Evolutionary conservation across 2,113 vertebrate genomes (phyloP), one percentile per base, ranked within the genome.

Genomic region (Gila orcuttii): DNA sequence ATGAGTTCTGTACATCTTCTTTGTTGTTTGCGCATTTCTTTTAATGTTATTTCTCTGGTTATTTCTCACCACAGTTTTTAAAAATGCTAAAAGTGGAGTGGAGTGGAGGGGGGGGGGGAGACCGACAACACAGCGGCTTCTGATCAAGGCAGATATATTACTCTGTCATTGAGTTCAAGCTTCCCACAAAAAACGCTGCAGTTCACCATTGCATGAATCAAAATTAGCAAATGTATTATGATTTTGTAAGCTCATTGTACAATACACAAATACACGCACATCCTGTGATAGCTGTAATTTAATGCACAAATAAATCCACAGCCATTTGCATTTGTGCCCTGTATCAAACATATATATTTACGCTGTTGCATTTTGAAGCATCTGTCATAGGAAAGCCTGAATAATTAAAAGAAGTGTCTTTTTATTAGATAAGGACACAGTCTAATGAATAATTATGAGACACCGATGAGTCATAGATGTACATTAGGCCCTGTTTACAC

Each of bases 1-100:
- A 89, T 96, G 96, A 86, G 19, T 28, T 21, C 60, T 66, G 25
- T 31, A n/a, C 19, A 57, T 9, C 13, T 19, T 33, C 4, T 68
- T 19, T 69, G 31, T 28, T 9, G 17, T 76, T 17, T 52, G 25
- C 39, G 10, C 7, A 0, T n/a, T 52, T 52, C 23, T n/a, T 42
- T 3, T 12, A 19, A 45, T 10, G 11, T 73, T 12, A 28, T 68
- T 7, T 36, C 33, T 10, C 31, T 33, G 36, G 2, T 68, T 33
- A 69, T 17, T 39, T 39, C 19, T 36, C 68, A 39, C 33, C 66
- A 68, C 64, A 69, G 33, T 39, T 39, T 36, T 39, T 19, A 71
- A 39, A 71, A 71, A 71, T 71, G 8, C 33, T 12, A 11, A 23
- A 11, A 71, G 19, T 71, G 68, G 3, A 21, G 66, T 21, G 68